Evolutionary conservation across 2,113 vertebrate genomes (phyloP).

Genomic region (rat (Rattus norvegicus)): DNA sequence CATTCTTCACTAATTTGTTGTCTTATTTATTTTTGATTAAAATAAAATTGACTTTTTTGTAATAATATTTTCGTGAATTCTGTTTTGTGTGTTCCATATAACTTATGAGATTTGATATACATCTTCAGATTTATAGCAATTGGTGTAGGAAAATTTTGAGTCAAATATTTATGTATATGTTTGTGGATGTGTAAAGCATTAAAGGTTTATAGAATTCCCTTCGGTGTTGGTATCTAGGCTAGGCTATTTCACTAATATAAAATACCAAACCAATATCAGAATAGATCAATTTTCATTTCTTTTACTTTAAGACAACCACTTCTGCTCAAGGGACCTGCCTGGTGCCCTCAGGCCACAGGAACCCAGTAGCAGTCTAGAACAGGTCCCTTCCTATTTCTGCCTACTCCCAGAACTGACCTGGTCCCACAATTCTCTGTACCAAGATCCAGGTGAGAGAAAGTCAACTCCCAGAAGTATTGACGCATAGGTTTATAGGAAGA

Average conservation of each 20-base stretch:
- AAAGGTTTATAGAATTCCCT: not conserved
- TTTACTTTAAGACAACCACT: not conserved
- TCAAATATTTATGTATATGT: not conserved
- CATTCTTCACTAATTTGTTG: not conserved
- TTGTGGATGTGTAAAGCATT: not conserved
- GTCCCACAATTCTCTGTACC: no score
- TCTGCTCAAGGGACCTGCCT: no score
- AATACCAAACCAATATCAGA: not conserved
- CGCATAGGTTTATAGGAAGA: no score
- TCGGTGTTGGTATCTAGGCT: not conserved
- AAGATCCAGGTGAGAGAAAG: no score
- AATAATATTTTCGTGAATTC: not conserved
- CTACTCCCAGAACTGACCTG: no score
- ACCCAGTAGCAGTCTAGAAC: no score
- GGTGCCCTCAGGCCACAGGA: no score
- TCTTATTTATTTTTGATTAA: not conserved
- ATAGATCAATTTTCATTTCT: not conserved
- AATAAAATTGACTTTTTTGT: not conserved
- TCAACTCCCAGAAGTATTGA: no score
- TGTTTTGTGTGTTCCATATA: not conserved
- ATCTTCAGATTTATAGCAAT: not conserved
- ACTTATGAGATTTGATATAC: not conserved
- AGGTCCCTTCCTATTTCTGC: no score
- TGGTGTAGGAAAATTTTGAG: not conserved
- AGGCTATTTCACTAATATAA: not conserved